phyloP scores from a whole-genome alignment of 2,797 vertebrate genomes.

The Hydrocynus forskahlii region DNA sequence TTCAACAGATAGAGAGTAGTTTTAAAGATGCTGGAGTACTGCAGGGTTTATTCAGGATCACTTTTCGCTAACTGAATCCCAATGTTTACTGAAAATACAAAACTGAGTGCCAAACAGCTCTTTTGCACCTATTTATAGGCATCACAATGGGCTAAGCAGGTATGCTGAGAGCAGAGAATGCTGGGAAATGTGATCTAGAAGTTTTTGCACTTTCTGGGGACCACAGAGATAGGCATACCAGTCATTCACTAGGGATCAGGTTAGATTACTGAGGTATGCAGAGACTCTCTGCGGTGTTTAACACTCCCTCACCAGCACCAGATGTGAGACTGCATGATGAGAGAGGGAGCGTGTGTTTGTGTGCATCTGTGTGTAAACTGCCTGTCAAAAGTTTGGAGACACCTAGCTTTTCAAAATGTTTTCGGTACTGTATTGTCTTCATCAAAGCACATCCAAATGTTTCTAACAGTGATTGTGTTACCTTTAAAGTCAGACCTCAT shows the following conservation, averaged over 20 bases:
- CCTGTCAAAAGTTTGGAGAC: neutral
- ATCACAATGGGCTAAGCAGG: neutral
- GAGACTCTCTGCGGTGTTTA: conserved; percentile 52
- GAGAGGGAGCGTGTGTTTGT: conserved; percentile 1
- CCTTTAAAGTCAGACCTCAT: too few relatives aligned
- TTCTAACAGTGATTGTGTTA: too few relatives aligned
- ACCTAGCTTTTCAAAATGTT: neutral
- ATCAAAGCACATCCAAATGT: too few relatives aligned
- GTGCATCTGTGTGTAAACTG: conserved; percentile 11
- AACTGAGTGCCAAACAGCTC: neutral
- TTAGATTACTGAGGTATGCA: conserved; percentile 58
- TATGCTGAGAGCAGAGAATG: neutral
- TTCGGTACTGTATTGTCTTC: neutral
- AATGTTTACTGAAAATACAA: conserved; percentile 3
- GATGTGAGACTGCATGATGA: conserved; percentile 52
- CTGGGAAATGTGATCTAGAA: conserved; percentile 31
- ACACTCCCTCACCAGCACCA: conserved; percentile 52
- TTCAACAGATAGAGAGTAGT: neutral
- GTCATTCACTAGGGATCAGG: conserved; percentile 49
- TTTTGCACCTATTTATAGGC: neutral
- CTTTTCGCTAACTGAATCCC: neutral
- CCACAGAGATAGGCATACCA: conserved; percentile 46
- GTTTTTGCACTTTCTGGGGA: conserved; percentile 20
- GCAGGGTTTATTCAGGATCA: neutral
- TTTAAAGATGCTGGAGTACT: neutral